phyloP scores from a whole-genome alignment of 2,888 invertebrate species.

The Amaurobius ferox region DNA sequence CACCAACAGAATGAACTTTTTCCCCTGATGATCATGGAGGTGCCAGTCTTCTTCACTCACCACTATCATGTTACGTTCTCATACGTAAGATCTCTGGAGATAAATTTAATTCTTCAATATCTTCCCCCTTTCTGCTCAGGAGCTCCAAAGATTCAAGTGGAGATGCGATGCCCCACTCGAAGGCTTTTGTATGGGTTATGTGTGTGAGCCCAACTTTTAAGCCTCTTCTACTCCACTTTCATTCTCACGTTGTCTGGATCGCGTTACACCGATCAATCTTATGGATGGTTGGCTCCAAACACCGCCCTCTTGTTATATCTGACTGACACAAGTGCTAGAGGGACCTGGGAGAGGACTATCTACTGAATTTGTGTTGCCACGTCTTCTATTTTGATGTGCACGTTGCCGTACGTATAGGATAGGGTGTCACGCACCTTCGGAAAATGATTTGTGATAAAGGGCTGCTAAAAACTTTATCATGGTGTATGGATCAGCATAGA shows the following conservation, averaged over 20 bases:
- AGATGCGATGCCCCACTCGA: neutral
- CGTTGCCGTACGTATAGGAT: neutral
- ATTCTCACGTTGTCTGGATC: neutral
- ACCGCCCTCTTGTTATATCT: neutral
- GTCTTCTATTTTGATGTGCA: neutral
- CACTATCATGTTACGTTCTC: neutral
- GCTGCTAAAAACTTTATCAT: too few relatives aligned
- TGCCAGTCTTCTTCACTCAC: too few relatives aligned
- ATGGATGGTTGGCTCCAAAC: slow-evolving; percentile 1
- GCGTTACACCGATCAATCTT: neutral
- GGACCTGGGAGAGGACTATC: too few relatives aligned
- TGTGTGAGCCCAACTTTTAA: neutral
- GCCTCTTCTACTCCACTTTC: slow-evolving; percentile 6
- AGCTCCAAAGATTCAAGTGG: neutral
- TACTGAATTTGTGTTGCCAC: neutral
- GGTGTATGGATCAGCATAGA: too few relatives aligned
- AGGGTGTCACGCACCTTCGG: slow-evolving; percentile 5
- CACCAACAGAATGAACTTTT: too few relatives aligned
- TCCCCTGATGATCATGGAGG: too few relatives aligned
- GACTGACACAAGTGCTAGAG: too few relatives aligned
- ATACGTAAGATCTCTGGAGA: neutral
- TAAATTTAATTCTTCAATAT: neutral
- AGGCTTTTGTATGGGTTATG: too few relatives aligned
- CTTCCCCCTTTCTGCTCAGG: neutral
- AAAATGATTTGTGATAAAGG: too few relatives aligned